Evolutionary conservation across 2,888 invertebrate species (phyloP), one percentile per base, ranked within the genome.

Genomic region (Drosophila koepferae): DNA sequence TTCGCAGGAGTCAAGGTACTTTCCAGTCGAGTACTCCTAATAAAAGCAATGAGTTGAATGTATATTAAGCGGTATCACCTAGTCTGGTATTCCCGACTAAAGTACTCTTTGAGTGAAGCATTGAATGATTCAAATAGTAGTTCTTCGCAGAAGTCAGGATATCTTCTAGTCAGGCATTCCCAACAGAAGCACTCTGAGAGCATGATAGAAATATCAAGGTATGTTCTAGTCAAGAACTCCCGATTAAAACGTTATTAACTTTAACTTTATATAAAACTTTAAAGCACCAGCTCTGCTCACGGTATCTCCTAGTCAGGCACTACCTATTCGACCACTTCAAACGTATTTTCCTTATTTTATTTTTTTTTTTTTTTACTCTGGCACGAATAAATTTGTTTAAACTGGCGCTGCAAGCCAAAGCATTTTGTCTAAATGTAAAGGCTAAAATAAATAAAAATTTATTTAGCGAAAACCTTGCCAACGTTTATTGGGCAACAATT

Each of bases 321-420:
- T 31, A 5, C 31, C 49, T 4, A 10, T 10, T 2, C 3, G 4
- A 28, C 8, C 8, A 16, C 16, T 46, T 6, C 16, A 16, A 2
- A 6, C 14, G 6, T 6, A 16, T 40, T 16, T n/a, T n/a, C 0
- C 3, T n/a, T 28, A 28, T 28, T 28, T 28, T 28, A 28, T 28
- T 38, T 14, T 9, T 16, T 31, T 4, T 2, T 16, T 28, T n/a
- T 8, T 34, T 18, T 34, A 9, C 7, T 73, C 70, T 67, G 68
- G 55, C 69, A 77, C 51, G 87, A 80, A 74, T 72, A 71, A 63
- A 77, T 77, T 74, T 82, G n/a, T 74, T 69, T 70, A 72, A 63
- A 51, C 46, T 63, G 72, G 46, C 69, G 58, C 61, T 44, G 48
- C 54, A 55, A 36, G 31, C 59, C 16, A 63, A 43, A 41, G 28